phyloP scores from a whole-genome alignment of 2,888 invertebrate genomes.

The Balanococcus diminutus region DNA sequence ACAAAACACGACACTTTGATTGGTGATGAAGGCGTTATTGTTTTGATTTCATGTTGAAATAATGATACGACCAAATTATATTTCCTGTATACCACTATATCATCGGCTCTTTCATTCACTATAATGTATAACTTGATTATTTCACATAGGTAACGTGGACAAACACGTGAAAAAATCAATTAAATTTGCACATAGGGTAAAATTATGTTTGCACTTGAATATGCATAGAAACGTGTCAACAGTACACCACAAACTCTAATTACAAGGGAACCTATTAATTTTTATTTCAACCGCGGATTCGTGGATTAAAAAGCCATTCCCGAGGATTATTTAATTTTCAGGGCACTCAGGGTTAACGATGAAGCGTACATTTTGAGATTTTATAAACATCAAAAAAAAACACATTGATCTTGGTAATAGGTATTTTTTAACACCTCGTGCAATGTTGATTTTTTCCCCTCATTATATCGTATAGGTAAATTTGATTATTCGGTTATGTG shows the following conservation, averaged over 20 bases:
- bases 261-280: background rate
- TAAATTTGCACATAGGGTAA: background rate
- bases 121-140: background rate
- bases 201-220: background rate
- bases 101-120: background rate
- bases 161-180: background rate
- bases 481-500: background rate
- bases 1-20: background rate
- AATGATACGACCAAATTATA: background rate
- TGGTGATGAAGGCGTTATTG: background rate
- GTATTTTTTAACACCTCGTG: background rate
- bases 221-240: background rate
- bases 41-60: background rate
- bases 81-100: background rate
- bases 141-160: background rate
- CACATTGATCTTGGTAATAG: background rate
- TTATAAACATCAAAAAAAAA: background rate
- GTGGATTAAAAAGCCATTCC: background rate
- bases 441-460: background rate
- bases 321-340: background rate
- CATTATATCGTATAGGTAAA: too few species aligned
- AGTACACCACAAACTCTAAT: background rate
- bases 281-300: background rate
- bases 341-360: background rate
- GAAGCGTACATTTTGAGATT: background rate